Conservation (phyloP, 1,140 invertebrate species). For the Eubasilissa regina region DNA sequence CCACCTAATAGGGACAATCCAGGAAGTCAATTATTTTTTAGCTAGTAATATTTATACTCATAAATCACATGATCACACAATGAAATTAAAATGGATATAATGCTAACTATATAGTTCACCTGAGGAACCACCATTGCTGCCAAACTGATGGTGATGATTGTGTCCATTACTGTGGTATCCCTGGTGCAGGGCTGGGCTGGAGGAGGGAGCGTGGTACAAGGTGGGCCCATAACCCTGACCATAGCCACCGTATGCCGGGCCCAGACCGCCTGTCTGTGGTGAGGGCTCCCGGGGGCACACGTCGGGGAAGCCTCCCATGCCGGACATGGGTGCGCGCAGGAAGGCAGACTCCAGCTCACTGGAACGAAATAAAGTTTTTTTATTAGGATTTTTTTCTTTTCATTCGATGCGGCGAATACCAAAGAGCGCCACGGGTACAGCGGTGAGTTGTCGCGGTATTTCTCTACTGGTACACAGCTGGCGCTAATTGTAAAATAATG, state of each 20-base stretch:
- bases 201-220: conserved; percentile 43
- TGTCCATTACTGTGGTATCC: conserved; percentile 57
- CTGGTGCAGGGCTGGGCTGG: conserved; percentile 57
- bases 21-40: no score
- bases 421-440: no score
- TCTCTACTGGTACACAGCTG: no score
- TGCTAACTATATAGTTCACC: conserved; percentile 40
- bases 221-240: conserved; percentile 6
- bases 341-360: conserved; percentile 59
- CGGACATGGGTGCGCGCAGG: conserved; percentile 54
- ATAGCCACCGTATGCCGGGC: neutral
- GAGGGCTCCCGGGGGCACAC: conserved; percentile 54
- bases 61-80: no score
- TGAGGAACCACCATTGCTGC: conserved; percentile 48
- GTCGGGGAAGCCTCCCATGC: conserved; percentile 55
- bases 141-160: conserved; percentile 48
- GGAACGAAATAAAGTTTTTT: conserved; percentile 25
- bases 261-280: conserved; percentile 22
- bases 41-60: no score
- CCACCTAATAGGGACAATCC: no score
- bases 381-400: no score
- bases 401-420: no score
- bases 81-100: no score
- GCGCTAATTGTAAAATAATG: no score
- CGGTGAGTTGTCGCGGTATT: no score